phyloP scores from a whole-genome alignment of 2,888 invertebrate species.

The Nomada ruficornis region DNA sequence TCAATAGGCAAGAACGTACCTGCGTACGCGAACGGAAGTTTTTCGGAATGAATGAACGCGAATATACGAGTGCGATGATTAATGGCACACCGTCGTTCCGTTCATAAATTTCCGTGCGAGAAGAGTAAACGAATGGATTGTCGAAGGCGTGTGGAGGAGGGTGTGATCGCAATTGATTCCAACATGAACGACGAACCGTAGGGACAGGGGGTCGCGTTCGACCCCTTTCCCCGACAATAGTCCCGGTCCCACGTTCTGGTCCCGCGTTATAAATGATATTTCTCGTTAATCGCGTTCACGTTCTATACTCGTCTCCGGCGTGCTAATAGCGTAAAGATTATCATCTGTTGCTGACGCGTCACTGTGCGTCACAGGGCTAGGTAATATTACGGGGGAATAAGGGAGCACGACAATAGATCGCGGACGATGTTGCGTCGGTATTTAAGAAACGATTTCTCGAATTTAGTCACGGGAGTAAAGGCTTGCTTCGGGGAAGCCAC shows the following conservation, averaged over 20 bases:
- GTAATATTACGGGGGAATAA: neutral
- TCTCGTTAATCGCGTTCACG: slow-evolving; percentile 9
- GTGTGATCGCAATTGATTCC: slow-evolving; percentile 21
- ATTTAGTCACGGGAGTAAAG: slow-evolving; percentile 18
- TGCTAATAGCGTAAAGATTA: neutral
- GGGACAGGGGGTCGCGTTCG: neutral
- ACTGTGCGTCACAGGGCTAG: neutral
- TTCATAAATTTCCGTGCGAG: slow-evolving; percentile 70
- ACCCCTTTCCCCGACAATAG: slow-evolving; percentile 31
- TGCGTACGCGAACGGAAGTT: slow-evolving; percentile 36
- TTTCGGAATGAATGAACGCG: slow-evolving; percentile 52
- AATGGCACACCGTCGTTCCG: slow-evolving; percentile 62
- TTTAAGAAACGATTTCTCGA: slow-evolving; percentile 23
- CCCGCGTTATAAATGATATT: slow-evolving; percentile 10
- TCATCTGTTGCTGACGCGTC: neutral
- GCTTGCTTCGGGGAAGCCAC: neutral
- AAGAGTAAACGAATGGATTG: slow-evolving; percentile 57
- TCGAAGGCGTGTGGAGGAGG: slow-evolving; percentile 20
- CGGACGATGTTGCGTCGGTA: neutral
- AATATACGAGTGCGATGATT: slow-evolving; percentile 60
- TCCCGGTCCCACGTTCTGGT: slow-evolving; percentile 37
- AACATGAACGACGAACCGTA: neutral
- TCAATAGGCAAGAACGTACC: slow-evolving; percentile 37
- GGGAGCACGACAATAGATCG: neutral
- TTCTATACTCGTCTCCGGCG: neutral